Base-by-base conservation (phyloP, 2,888 invertebrate species). In the Leucoma salicis region DNA sequence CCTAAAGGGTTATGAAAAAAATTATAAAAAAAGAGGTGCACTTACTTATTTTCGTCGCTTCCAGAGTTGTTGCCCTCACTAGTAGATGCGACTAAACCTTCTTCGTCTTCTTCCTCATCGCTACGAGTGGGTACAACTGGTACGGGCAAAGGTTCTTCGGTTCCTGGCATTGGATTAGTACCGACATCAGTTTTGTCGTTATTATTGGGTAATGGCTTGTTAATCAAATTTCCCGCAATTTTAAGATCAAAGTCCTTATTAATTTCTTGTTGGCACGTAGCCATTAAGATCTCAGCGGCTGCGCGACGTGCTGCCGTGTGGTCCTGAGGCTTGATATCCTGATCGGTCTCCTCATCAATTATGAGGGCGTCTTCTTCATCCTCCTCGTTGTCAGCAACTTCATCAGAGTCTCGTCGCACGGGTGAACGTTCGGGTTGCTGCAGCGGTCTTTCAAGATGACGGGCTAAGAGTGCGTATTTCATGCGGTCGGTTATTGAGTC, bases 51-150 rank as follows among this genome's bases (percentile, higher is more conserved):
- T 73, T 96, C 96, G 75, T 96, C 96, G 51, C 95, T 95, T 49
- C 95, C 96, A 10, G 95, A 95, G 63, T 94, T 93, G 66, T 95
- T 95, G 61, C 94, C 95, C 75, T 96, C 96, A 59, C 95, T 95
- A 10, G 95, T 95, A 4, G 95, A 95, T 31, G 94, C 93, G 2
- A 95, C 96, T 0, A 96, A 93, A 0, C 95, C 90, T 11, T 95
- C 96, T 70, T 96, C 96, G 56, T 95, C 95, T 72, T 94, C 94
- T 67, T 94, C 94, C 48, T 89, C 89, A 49, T 89, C 89, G 39
- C 88, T 88, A n/a, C 88, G 82, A 1, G 85, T 79, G 8, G 86
- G 86, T 1, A 86, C 84, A 7, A 91, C 89, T 0, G 97, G 96
- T 49, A 96, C 94, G 0, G 95, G 93, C 0, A 97, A 94, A 7